A percentile compares a stretch with the other conserved stretches of the same genome.
Conservation (phyloP, 2,797 vertebrate species). For the Tapera naevia region DNA sequence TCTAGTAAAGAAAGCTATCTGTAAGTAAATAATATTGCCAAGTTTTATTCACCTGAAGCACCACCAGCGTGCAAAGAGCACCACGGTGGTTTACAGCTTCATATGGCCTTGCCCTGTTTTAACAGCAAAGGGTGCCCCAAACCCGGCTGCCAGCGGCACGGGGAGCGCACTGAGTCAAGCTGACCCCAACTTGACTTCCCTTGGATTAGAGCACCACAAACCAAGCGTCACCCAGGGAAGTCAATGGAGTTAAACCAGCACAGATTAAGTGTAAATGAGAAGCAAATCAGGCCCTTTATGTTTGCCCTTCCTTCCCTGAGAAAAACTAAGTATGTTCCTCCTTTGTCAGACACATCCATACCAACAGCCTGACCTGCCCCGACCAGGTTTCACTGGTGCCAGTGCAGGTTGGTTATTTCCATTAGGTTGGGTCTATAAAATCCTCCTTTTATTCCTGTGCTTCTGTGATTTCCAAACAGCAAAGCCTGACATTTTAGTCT, state of each 20-base stretch:
- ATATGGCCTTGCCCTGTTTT: neutral
- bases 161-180: rapidly evolving
- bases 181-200: neutral
- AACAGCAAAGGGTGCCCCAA: neutral
- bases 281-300: neutral
- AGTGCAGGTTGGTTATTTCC: constrained; percentile 66
- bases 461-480: constrained; percentile 68
- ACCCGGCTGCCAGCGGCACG: rapidly evolving
- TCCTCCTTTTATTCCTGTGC: constrained; percentile 56
- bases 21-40: neutral
- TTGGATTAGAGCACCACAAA: neutral
- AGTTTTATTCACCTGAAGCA: neutral
- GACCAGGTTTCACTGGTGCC: constrained; percentile 52
- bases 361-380: constrained; percentile 45
- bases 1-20: constrained; percentile 20
- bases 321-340: constrained; percentile 8
- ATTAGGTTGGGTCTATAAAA: constrained; percentile 68
- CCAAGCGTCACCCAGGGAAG: neutral
- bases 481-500: constrained; percentile 71
- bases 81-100: neutral
- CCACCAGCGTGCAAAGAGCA: neutral
- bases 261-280: constrained; percentile 36
- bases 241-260: neutral
- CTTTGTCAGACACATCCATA: constrained; percentile 25
- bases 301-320: constrained; percentile 14